Percentiles rank a stretch among this genome's conserved stretches.
phyloP scores from a whole-genome alignment of 2,797 vertebrate species.

The Alfaro cultratus region DNA sequence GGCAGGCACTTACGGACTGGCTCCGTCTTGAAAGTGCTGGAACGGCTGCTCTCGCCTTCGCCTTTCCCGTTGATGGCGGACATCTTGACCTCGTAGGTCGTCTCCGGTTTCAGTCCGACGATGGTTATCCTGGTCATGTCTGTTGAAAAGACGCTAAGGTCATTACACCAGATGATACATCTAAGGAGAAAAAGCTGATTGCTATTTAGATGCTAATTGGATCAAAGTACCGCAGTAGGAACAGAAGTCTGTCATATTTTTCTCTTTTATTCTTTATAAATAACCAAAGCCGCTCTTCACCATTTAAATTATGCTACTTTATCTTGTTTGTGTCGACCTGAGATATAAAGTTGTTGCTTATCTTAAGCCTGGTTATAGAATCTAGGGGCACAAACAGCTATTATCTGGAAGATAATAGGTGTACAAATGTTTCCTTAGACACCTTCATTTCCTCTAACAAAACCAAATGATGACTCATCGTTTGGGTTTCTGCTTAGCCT shows the following conservation, averaged over 20 bases:
- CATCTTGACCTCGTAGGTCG: constrained; percentile 88
- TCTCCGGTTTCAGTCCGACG: constrained; percentile 89
- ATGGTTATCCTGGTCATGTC: constrained; percentile 87
- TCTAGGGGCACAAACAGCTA: not conserved
- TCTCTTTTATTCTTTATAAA: not conserved
- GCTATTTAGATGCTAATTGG: not conserved
- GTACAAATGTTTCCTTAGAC: not conserved
- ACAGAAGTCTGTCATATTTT: not conserved
- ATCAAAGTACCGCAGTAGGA: not conserved
- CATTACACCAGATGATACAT: not conserved
- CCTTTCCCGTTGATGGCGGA: constrained; percentile 96
- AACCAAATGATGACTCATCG: not conserved
- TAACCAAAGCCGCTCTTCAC: not conserved
- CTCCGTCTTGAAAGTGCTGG: constrained; percentile 88
- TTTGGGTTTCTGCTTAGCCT: not conserved
- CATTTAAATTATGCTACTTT: not conserved
- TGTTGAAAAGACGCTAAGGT: constrained; percentile 50
- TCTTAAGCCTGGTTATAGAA: not conserved
- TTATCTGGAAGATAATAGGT: not conserved
- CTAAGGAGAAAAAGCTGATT: not conserved
- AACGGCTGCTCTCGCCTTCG: constrained; percentile 86
- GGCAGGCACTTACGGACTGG: constrained; percentile 93
- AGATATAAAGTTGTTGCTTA: not conserved
- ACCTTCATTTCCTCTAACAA: not conserved
- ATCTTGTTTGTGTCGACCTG: not conserved